Percentiles rank a stretch among this genome's conserved stretches.
Conservation (phyloP, 2,797 vertebrate species). For the Spatula clypeata region DNA sequence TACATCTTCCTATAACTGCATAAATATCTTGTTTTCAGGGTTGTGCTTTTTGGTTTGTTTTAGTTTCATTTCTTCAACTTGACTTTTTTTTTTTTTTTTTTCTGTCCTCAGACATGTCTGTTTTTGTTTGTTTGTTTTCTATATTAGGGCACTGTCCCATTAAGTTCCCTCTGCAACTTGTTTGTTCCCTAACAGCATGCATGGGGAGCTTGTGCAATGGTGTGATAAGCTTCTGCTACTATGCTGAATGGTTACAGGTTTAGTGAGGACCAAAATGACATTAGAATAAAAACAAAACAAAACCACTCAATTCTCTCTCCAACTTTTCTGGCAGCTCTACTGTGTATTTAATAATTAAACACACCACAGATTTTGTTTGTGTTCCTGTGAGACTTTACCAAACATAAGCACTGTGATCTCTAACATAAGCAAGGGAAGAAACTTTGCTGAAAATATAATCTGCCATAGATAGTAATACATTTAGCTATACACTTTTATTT, state of each 20-base stretch:
- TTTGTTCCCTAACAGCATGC: background rate
- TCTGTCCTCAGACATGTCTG: background rate
- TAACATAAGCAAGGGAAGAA: background rate
- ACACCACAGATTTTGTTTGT: background rate
- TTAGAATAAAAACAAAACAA: background rate
- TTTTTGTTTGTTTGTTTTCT: background rate
- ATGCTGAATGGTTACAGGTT: background rate
- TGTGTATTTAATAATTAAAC: slow-evolving; percentile 1
- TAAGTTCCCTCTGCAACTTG: background rate
- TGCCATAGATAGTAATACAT: background rate
- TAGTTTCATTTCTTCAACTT: background rate
- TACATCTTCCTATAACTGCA: background rate
- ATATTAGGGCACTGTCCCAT: background rate
- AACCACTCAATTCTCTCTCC: background rate
- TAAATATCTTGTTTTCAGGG: background rate
- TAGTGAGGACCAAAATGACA: background rate
- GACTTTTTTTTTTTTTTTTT: background rate
- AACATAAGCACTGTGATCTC: background rate
- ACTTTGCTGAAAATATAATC: background rate
- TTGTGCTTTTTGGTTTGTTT: background rate
- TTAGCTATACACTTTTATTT: background rate
- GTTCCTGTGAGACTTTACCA: background rate
- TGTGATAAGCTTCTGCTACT: background rate
- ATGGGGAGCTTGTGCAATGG: accelerated
- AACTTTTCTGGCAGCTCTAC: background rate